Percentiles rank a stretch among this genome's conserved stretches.
Conservation (phyloP, 2,888 invertebrate species). For the Idaea biselata region DNA sequence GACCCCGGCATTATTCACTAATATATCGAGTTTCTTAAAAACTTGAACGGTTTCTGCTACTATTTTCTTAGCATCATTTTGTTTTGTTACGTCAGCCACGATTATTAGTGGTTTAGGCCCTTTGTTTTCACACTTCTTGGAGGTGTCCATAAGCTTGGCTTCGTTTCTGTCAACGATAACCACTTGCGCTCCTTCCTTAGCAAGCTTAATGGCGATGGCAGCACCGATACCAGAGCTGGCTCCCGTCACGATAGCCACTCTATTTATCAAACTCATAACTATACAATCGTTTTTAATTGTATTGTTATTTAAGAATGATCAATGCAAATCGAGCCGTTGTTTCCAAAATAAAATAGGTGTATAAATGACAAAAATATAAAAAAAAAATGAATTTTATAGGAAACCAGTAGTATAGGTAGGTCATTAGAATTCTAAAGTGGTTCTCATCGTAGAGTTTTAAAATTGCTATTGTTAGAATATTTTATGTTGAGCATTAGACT, state of each 20-base stretch:
- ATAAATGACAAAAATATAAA: too few relatives aligned
- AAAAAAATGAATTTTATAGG: too few relatives aligned
- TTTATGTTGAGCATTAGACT: too few relatives aligned
- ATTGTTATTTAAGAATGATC: too few relatives aligned
- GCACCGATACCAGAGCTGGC: slow-evolving; percentile 85
- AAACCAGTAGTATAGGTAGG: too few relatives aligned
- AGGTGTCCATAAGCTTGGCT: slow-evolving; percentile 74
- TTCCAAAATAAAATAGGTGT: too few relatives aligned
- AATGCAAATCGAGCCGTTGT: too few relatives aligned
- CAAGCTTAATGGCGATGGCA: slow-evolving; percentile 80
- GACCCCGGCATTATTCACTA: slow-evolving; percentile 44
- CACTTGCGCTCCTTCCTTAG: slow-evolving; percentile 77
- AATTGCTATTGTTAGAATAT: too few relatives aligned
- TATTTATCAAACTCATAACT: slow-evolving; percentile 39
- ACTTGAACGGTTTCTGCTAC: slow-evolving; percentile 17
- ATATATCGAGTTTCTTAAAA: slow-evolving; percentile 36
- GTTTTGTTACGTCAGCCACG: slow-evolving; percentile 10
- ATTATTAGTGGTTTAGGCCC: not conserved
- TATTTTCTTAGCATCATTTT: slow-evolving; percentile 20
- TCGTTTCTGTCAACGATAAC: slow-evolving; percentile 82
- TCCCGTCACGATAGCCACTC: slow-evolving; percentile 77
- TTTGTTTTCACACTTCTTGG: not conserved
- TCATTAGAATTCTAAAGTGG: too few relatives aligned
- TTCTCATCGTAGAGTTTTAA: too few relatives aligned
- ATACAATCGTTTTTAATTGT: too few relatives aligned